A percentile compares a stretch with the other conserved stretches of the same genome.
Evolutionary conservation across 2,888 invertebrate species (phyloP).

Genomic region (Nycteola revayana): DNA sequence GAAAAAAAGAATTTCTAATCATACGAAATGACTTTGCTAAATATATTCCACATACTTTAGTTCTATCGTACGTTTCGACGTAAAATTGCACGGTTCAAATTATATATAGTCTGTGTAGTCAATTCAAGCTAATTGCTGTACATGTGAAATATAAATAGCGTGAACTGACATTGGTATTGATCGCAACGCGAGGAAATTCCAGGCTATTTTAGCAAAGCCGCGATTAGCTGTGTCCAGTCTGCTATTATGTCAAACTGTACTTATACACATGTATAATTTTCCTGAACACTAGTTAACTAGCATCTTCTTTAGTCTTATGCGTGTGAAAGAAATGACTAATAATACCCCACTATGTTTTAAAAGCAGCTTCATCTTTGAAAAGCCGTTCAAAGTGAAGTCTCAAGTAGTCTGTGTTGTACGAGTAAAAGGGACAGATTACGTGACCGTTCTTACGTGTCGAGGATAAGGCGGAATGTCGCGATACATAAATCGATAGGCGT

Average conservation of each 20-base stretch:
- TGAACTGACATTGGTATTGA: constrained; percentile 46
- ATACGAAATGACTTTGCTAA: no score
- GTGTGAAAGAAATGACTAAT: no score
- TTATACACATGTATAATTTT: no score
- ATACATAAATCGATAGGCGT: constrained; percentile 39
- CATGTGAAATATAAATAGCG: constrained; percentile 32
- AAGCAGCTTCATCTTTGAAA: constrained; percentile 21
- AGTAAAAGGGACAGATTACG: constrained; percentile 50
- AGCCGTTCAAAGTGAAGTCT: constrained; percentile 21
- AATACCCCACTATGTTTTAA: no score
- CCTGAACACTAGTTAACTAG: no score
- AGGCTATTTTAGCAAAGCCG: constrained; percentile 61
- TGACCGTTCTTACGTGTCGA: constrained; percentile 51
- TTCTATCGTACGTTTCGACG: no score
- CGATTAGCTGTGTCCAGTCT: constrained; percentile 52
- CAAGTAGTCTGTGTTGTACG: constrained; percentile 32
- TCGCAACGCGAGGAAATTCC: constrained; percentile 53
- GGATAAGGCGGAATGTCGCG: constrained; percentile 52
- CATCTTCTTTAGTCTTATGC: no score
- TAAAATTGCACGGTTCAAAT: no score
- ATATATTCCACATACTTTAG: no score
- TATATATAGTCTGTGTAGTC: no score
- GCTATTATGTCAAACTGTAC: constrained; percentile 33
- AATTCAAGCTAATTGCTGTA: no score
- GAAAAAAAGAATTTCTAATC: no score